phyloP scores from a whole-genome alignment of 1,140 invertebrate species.

The Caenorhabditis remanei region DNA sequence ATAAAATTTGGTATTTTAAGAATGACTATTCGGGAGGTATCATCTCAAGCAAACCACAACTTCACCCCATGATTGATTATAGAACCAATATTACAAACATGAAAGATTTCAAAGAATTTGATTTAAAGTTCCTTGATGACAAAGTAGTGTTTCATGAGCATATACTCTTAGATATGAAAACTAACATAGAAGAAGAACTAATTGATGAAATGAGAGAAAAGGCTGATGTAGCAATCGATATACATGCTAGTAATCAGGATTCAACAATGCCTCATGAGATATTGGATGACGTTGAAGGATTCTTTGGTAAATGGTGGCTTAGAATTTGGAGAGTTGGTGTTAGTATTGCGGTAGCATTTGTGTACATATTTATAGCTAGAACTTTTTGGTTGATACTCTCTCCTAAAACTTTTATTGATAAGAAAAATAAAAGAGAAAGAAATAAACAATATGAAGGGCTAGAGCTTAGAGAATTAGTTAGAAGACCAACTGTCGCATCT shows the following conservation, averaged over 20 bases:
- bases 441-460: no score
- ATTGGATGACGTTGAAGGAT: constrained; percentile 64
- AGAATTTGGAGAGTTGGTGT: constrained; percentile 70
- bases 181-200: constrained; percentile 65
- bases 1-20: constrained; percentile 54
- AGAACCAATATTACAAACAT: constrained; percentile 54
- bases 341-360: constrained; percentile 65
- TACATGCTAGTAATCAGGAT: constrained; percentile 62
- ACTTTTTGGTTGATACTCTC: constrained; percentile 65
- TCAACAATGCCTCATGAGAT: constrained; percentile 65
- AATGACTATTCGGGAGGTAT: constrained; percentile 62
- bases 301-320: constrained; percentile 65
- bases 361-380: constrained; percentile 64
- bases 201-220: constrained; percentile 67
- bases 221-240: constrained; percentile 58
- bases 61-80: constrained; percentile 44
- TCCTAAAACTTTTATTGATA: constrained; percentile 60
- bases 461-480: no score
- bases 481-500: constrained; percentile 61
- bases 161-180: constrained; percentile 58
- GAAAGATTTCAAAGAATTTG: constrained; percentile 58
- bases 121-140: constrained; percentile 63
- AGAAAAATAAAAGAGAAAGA: constrained; percentile 61
- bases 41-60: constrained; percentile 60
- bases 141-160: constrained; percentile 65